A percentile compares a stretch with the other conserved stretches of the same genome.
These are phyloP conservation scores for Coelopa frigida DNA, from an alignment of 1,140 invertebrate species.

Conservation along the genomic window DNA sequence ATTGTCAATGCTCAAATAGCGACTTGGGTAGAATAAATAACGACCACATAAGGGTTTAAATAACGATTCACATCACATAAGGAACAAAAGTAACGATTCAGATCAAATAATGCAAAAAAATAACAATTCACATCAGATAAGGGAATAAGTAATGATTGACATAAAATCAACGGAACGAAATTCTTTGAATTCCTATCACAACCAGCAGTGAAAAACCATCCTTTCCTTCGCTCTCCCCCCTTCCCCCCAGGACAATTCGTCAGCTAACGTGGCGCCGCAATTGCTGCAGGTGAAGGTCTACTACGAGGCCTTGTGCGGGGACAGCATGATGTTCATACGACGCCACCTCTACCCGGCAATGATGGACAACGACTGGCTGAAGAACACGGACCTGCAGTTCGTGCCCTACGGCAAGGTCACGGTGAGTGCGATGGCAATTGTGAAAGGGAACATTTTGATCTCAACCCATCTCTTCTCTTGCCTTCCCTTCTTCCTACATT, in stretches of 20 bases:
- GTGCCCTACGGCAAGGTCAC: constrained; percentile 40
- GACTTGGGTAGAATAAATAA: no score
- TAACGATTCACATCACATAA: no score
- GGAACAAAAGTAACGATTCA: no score
- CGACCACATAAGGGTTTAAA: no score
- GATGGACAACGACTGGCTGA: constrained; percentile 23
- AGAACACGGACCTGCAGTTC: constrained; percentile 27
- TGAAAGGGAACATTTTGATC: constrained; percentile 6
- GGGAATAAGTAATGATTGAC: background rate
- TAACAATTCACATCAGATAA: no score
- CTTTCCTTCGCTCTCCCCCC: background rate
- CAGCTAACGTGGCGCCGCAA: no score
- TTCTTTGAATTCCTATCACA: no score
- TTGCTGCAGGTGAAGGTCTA: constrained; percentile 24
- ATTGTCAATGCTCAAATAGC: no score
- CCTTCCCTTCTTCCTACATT: background rate
- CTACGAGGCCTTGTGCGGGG: constrained; percentile 38
- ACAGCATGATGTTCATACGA: constrained; percentile 34
- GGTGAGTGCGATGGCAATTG: constrained; percentile 26
- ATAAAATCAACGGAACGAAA: background rate
- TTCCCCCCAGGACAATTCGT: background rate
- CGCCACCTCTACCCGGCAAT: constrained; percentile 24
- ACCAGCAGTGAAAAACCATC: background rate
- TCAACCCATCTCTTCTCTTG: constrained; percentile 1
- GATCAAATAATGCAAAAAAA: no score